These are phyloP conservation scores for Acropternis orthonyx DNA, from an alignment of 2,797 vertebrate species.

Conservation along the genomic window DNA sequence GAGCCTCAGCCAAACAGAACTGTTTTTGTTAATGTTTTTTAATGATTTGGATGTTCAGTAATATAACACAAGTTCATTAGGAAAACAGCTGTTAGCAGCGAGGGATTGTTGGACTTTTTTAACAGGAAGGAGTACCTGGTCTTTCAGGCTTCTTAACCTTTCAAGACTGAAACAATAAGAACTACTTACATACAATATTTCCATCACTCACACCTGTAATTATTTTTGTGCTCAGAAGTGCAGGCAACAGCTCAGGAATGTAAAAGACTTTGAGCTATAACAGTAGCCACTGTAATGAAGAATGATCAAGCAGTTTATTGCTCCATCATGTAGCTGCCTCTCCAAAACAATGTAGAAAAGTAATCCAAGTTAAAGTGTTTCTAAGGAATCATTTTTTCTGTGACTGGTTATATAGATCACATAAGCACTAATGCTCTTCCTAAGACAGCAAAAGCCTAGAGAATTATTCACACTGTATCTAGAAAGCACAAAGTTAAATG, in stretches of 20 bases:
- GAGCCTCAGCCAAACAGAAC: background rate
- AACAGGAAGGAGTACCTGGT: background rate
- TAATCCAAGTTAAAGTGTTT: background rate
- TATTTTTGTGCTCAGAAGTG: background rate
- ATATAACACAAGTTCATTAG: background rate
- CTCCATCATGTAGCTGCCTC: background rate
- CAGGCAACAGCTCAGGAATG: background rate
- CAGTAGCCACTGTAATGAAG: background rate
- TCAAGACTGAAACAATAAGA: background rate
- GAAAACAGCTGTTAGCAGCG: background rate
- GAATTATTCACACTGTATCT: background rate
- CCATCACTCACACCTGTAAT: background rate
- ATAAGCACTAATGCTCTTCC: constrained; percentile 4
- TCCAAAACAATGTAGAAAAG: too few relatives aligned
- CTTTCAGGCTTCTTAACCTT: background rate
- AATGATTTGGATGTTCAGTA: background rate
- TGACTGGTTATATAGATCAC: constrained; percentile 48
- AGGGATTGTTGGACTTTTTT: background rate
- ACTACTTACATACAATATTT: background rate
- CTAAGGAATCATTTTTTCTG: constrained; percentile 18
- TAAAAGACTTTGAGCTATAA: background rate
- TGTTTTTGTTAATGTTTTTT: background rate
- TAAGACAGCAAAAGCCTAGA: background rate
- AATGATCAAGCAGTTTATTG: background rate
- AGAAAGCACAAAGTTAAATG: background rate